Evolutionary conservation across 2,888 invertebrate species (phyloP).

Genomic region (Erebia aethiops): DNA sequence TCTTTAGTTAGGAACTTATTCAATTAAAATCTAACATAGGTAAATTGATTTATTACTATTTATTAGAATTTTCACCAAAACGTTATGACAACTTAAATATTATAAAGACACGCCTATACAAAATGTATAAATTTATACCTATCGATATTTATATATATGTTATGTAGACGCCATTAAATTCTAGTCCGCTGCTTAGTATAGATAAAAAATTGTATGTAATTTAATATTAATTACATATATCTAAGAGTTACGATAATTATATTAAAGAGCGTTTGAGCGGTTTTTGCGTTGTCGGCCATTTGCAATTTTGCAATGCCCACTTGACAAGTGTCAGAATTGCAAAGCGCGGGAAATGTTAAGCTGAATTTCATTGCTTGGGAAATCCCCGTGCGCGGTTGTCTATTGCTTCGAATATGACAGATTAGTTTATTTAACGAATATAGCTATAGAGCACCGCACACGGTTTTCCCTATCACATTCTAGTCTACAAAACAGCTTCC

Average conservation of each 20-base stretch:
- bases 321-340: conserved; percentile 38
- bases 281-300: conserved; percentile 45
- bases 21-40: background rate
- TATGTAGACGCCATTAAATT: conserved; percentile 74
- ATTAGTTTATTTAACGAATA: conserved; percentile 26
- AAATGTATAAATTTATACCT: conserved; percentile 53
- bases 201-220: conserved; percentile 61
- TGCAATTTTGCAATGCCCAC: conserved; percentile 31
- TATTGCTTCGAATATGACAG: conserved; percentile 20
- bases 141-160: conserved; percentile 47
- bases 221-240: conserved; percentile 52
- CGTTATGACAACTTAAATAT: conserved; percentile 37
- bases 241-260: conserved; percentile 53
- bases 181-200: conserved; percentile 77
- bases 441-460: conserved; percentile 38
- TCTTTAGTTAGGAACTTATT: background rate
- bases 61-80: background rate
- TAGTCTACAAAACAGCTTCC: conserved; percentile 71
- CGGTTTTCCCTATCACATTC: conserved; percentile 52
- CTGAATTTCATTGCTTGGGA: conserved; percentile 50
- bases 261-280: conserved; percentile 57
- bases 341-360: conserved; percentile 41
- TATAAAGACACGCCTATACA: conserved; percentile 42
- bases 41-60: too few relatives aligned
- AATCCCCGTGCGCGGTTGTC: conserved; percentile 48